These are phyloP conservation scores for Paedocypris sp. DNA, from an alignment of 2,113 vertebrate species.

Conservation along the genomic window DNA sequence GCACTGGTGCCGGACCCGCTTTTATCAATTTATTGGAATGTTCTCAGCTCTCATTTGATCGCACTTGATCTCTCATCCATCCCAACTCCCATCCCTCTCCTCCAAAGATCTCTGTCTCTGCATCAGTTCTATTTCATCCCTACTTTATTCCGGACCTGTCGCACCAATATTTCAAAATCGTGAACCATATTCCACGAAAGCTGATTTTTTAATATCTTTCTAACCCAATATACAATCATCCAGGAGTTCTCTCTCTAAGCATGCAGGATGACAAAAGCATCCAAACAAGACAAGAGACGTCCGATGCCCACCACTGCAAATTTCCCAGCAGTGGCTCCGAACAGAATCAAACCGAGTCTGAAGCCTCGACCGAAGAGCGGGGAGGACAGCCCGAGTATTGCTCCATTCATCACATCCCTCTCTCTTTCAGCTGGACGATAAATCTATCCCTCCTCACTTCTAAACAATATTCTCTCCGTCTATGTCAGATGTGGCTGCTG, in stretches of 20 bases:
- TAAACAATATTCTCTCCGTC: conserved; percentile 55
- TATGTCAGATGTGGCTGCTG: conserved; percentile 46
- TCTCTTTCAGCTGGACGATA: conserved; percentile 48
- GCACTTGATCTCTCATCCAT: background rate
- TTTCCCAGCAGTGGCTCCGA: conserved; percentile 46
- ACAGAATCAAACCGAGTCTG: conserved; percentile 49
- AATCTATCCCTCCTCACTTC: conserved; percentile 63
- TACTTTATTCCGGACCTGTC: too few species aligned
- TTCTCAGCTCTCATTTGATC: conserved; percentile 35
- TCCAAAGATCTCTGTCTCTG: background rate
- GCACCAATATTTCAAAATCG: too few species aligned
- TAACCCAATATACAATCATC: background rate
- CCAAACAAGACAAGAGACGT: background rate
- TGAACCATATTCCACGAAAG: too few species aligned
- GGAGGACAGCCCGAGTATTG: conserved; percentile 47
- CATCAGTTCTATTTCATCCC: too few species aligned
- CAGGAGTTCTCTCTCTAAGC: background rate
- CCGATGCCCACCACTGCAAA: conserved; percentile 21
- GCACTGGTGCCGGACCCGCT: conserved; percentile 37
- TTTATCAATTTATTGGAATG: conserved; percentile 39
- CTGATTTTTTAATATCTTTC: too few species aligned
- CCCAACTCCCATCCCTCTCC: background rate
- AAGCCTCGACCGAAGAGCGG: conserved; percentile 45
- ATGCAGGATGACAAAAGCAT: background rate
- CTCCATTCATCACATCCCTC: conserved; percentile 51